A percentile compares a stretch with the other conserved stretches of the same genome.
phyloP scores from a whole-genome alignment of 2,888 invertebrate genomes.

The Lasioglossum pauxillum region DNA sequence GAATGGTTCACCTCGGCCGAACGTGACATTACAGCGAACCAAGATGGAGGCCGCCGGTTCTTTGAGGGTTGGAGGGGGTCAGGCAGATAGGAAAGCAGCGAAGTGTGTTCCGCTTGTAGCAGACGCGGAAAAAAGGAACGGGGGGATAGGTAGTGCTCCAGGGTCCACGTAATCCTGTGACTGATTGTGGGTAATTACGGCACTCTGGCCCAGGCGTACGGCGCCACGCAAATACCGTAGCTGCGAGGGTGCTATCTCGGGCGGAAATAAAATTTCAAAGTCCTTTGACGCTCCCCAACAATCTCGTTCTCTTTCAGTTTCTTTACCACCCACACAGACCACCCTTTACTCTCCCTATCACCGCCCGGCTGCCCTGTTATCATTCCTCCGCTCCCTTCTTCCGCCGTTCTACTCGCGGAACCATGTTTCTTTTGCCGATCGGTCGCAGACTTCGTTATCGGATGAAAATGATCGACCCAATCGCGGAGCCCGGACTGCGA shows the following conservation, averaged over 20 bases:
- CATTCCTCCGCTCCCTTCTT: conserved; percentile 37
- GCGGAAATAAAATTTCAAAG: conserved; percentile 69
- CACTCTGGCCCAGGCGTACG: conserved; percentile 50
- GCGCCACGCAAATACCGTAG: conserved; percentile 63
- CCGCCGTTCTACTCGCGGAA: background rate
- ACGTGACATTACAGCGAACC: background rate
- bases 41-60: background rate
- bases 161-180: conserved; percentile 70
- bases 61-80: background rate
- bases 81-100: background rate
- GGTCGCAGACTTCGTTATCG: background rate
- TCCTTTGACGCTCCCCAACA: conserved; percentile 61
- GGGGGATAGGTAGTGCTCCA: conserved; percentile 45
- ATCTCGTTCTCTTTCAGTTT: conserved; percentile 55
- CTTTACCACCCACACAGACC: conserved; percentile 27
- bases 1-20: background rate
- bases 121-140: conserved; percentile 46
- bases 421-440: conserved; percentile 28
- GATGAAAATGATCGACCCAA: conserved; percentile 28
- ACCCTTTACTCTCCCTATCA: background rate
- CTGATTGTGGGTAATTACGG: conserved; percentile 72
- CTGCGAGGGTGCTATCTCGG: conserved; percentile 64
- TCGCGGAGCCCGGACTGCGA: background rate
- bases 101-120: conserved; percentile 54
- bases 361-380: conserved; percentile 53